Evolutionary conservation across 2,797 vertebrate species (phyloP).

Genomic region (Microchirus variegatus): DNA sequence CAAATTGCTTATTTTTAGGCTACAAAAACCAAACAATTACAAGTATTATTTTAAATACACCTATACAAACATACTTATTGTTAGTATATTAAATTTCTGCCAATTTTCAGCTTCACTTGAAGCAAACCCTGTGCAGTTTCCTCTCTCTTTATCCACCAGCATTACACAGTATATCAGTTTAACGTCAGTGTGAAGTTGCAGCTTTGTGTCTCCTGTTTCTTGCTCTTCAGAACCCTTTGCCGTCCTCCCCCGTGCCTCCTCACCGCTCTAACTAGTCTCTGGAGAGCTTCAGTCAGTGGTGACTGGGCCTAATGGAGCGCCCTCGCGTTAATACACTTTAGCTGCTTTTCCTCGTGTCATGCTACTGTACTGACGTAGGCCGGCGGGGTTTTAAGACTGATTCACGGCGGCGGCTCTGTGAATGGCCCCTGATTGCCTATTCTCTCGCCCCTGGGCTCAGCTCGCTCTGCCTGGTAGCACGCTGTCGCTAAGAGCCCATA

Average conservation of each 20-base stretch:
- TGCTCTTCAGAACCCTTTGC: slow-evolving; percentile 38
- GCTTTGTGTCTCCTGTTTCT: slow-evolving; percentile 28
- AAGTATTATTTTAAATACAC: too few relatives aligned
- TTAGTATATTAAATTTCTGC: too few relatives aligned
- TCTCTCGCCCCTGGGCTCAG: slow-evolving; percentile 67
- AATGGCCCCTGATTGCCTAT: slow-evolving; percentile 81
- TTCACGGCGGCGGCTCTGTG: slow-evolving; percentile 70
- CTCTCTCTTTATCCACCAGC: slow-evolving; percentile 32
- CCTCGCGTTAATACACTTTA: slow-evolving; percentile 70
- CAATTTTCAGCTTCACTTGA: slow-evolving; percentile 24
- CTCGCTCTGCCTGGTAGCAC: slow-evolving; percentile 68
- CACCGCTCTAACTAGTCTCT: slow-evolving; percentile 50
- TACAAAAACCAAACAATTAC: too few relatives aligned
- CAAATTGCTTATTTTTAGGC: too few relatives aligned
- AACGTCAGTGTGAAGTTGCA: slow-evolving; percentile 42
- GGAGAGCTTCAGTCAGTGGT: slow-evolving; percentile 70
- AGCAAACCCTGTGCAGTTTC: slow-evolving; percentile 49
- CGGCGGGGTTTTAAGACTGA: slow-evolving; percentile 66
- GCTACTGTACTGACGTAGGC: slow-evolving; percentile 71
- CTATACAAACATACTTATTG: too few relatives aligned
- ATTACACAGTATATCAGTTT: slow-evolving; percentile 30
- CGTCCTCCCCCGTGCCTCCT: slow-evolving; percentile 49
- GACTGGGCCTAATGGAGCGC: slow-evolving; percentile 72
- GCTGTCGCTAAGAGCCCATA: slow-evolving; percentile 71
- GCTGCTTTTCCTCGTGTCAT: slow-evolving; percentile 68